Base-by-base conservation (phyloP, 1,140 invertebrate genomes). In the Drosophila baimaii region DNA sequence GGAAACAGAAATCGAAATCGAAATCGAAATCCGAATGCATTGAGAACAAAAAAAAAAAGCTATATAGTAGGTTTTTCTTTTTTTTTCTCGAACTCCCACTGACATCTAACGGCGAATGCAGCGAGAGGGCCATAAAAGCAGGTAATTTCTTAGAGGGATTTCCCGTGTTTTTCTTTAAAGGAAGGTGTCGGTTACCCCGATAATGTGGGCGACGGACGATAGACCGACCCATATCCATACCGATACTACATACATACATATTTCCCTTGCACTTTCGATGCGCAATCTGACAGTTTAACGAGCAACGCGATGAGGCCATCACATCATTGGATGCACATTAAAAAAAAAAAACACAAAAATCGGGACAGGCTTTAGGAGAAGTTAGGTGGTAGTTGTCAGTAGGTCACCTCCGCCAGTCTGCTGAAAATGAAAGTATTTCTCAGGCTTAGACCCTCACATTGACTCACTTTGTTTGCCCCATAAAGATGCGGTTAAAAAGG, bases 221-320 rank as follows among this genome's bases (percentile, higher is more conserved):
- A n/a, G 17, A 33, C 13, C 13, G 19, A 52, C 51, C 51, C 51
- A 52, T 52, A 52, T 52, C 49, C 49, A 52, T 52, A 52, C 7
- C 35, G 3, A 41, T 25, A 68, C 59, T 31, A 2, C 3, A 27
- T 31, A n/a, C 44, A 77, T 64, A 64, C 59, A 46, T 51, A 47
- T 57, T 65, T 68, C 43, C 47, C 77, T 85, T 81, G 84, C 79
- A 79, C 59, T 86, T 82, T 86, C 74, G 57, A 52, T 79, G 68
- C 64, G 43, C n/a, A n/a, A 68, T 57, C 59, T 74, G 62, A 63
- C 39, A 49, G 72, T 47, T 76, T 76, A 76, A 76, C 73, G 72
- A 76, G 54, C 64, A 17, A 10, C 13, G 8, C 39, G 81, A 85
- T 85, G 82, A 85, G 78, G 85, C 81, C 71, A 68, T 76, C 58